Evolutionary conservation across 2,113 vertebrate species (phyloP), one percentile per base, ranked within the genome.

Genomic region (Camelus bactrianus): DNA sequence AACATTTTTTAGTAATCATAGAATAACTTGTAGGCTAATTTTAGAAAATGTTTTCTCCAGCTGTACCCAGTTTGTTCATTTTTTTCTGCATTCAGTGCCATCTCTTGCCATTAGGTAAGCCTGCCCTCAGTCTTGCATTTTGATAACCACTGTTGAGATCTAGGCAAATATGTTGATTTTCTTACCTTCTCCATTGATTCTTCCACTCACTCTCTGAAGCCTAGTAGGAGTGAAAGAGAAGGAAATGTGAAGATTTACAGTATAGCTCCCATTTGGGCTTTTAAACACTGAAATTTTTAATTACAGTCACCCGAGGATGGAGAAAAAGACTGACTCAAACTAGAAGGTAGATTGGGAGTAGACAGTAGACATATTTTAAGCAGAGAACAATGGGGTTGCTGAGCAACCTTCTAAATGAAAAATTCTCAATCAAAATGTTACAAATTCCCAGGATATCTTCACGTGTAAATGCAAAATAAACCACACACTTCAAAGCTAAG

Each of bases 401-500:
- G 42, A 77, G 62, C 32, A 77, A 26, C 2, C 32, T 89, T 91
- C 35, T 64, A 64, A 96, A 93, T 82, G 75, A 89, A 38, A n/a
- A n/a, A 89, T 91, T 82, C 85, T 89, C 52, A 69, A 8, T 82
- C 46, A 48, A 91, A 96, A 89, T 89, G 32, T 95, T 85, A 82
- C 60, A 58, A 96, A 92, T 83, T 96, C 79, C 52, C 73, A 89
- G 84, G 4, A 7, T 93, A 87, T 48, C 10, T 69, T 91, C 56
- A 58, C 60, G 65, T 15, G 86, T 70, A 96, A 89, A 92, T 35
- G 86, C 48, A 91, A 92, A 89, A 94, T 73, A 93, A 95, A 64
- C 16, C 24, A 58, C 10, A 89, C 30, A 30, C 38, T 93, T 86
- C 69, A 92, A 93, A 85, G 67, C n/a, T 79, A 38, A 76, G 26